These are phyloP conservation scores for Myodes glareolus DNA, from an alignment of 2,113 vertebrate species.

Conservation along the genomic window DNA sequence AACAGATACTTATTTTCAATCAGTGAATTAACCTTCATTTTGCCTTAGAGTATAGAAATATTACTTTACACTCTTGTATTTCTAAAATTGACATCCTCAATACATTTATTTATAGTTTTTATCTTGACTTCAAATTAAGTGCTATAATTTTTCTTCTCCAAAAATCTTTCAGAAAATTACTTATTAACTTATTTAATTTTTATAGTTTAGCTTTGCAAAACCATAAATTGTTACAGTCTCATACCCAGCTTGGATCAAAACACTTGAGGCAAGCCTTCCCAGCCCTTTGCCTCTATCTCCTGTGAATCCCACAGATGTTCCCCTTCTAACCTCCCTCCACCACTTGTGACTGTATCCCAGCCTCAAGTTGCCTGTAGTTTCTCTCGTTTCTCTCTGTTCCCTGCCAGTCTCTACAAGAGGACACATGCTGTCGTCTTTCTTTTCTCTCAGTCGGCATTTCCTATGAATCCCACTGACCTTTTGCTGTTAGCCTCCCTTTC, in stretches of 20 bases:
- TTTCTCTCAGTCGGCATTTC: accelerated
- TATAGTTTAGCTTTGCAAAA: background rate
- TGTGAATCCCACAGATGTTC: background rate
- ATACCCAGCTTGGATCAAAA: background rate
- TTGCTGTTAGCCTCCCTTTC: background rate
- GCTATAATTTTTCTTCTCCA: background rate
- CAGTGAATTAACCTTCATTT: background rate
- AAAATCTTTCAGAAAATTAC: background rate
- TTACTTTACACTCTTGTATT: background rate
- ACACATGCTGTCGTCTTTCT: background rate
- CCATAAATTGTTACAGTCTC: background rate
- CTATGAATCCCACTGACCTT: background rate
- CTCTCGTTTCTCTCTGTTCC: background rate
- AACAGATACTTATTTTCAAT: background rate
- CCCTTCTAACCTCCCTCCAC: background rate
- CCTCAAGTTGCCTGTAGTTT: background rate
- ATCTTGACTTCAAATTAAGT: background rate
- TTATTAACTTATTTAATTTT: background rate
- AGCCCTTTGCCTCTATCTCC: background rate
- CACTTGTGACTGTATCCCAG: background rate
- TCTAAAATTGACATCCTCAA: background rate
- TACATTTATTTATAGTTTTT: background rate
- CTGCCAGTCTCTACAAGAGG: background rate
- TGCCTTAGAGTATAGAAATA: background rate
- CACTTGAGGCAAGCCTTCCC: background rate